A percentile compares a stretch with the other conserved stretches of the same genome.
Evolutionary conservation across 2,888 invertebrate genomes (phyloP).

Genomic region (Notodonta dromedarius): DNA sequence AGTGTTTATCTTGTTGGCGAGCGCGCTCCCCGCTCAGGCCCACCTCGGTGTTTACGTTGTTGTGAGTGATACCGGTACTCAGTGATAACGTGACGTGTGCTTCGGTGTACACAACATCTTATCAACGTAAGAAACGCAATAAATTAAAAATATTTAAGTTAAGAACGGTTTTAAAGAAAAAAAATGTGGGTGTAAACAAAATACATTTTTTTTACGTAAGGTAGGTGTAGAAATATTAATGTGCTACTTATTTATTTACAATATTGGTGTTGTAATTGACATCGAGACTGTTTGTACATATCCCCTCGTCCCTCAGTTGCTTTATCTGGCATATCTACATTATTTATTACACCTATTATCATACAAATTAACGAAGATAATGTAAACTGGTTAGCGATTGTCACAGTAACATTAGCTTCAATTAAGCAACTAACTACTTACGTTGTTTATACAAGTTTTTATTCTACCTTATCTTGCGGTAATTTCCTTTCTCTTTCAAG

Average conservation of each 20-base stretch:
- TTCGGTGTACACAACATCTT: constrained; percentile 45
- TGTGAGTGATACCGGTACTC: constrained; percentile 52
- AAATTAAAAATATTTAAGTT: not conserved
- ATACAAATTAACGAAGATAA: constrained; percentile 30
- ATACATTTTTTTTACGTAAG: not conserved
- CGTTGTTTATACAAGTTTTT: not conserved
- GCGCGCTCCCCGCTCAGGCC: constrained; percentile 37
- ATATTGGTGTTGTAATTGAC: not conserved
- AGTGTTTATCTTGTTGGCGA: constrained; percentile 57
- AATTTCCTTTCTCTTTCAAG: not conserved
- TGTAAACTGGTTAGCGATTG: constrained; percentile 25
- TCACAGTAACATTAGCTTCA: not conserved
- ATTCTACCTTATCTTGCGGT: not conserved
- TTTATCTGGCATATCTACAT: not conserved
- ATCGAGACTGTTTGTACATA: not conserved
- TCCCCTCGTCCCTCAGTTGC: not conserved
- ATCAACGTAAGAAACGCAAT: constrained; percentile 43
- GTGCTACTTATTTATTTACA: too few relatives aligned
- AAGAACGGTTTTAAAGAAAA: not conserved
- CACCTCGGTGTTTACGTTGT: constrained; percentile 55
- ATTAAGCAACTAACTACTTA: not conserved
- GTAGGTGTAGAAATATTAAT: too few relatives aligned
- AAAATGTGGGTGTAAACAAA: not conserved
- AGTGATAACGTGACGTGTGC: constrained; percentile 63
- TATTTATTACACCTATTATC: constrained; percentile 20